Base-by-base conservation (phyloP, 1,140 invertebrate species). In the Radopholus similis region DNA sequence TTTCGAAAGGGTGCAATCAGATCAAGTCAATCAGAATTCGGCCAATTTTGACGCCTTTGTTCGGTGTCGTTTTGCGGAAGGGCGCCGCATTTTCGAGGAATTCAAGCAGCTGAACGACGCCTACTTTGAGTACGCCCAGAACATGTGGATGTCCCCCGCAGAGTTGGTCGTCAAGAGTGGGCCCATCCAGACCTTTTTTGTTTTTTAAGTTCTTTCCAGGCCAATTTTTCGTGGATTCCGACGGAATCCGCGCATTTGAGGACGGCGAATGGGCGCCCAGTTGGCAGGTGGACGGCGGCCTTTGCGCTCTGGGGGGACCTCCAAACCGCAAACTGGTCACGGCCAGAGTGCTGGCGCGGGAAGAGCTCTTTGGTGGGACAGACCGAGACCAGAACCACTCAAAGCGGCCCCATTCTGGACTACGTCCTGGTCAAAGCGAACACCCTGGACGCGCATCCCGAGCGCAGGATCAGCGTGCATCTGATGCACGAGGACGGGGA, bases 361-460 rank as follows among this genome's bases (percentile, higher is more conserved):
- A 51, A 21, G 2, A 51, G 30, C n/a, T 23, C 42, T 47, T 5
- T 4, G 0, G 42, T 4, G 30, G 4, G 9, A n/a, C 3, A 21
- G 15, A 51, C 23, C 13, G 13, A 28, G 21, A 42, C 18, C 40
- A 21, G 18, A 62, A 30, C 1, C 40, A 34, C 18, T 62, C 32
- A 62, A 47, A 2, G 13, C 6, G 15, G 38, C 21, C 23, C 59
- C 21, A 62, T 37, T 54, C 28, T 68, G 23, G 66, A 68, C 35
- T 68, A 68, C 54, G 64, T 68, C 53, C 49, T 68, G 9, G 49
- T 68, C 28, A 51, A 56, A 53, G 34, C 56, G 13, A 68, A 68
- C 40, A 21, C 23, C 13, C 23, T 68, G 18, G 66, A 68, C 40
- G 26, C 18, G 32, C 44, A 51, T 49, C 59, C 59, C 21, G 30